phyloP scores from a whole-genome alignment of 2,888 invertebrate species.

The Pardosa pseudoannulata region DNA sequence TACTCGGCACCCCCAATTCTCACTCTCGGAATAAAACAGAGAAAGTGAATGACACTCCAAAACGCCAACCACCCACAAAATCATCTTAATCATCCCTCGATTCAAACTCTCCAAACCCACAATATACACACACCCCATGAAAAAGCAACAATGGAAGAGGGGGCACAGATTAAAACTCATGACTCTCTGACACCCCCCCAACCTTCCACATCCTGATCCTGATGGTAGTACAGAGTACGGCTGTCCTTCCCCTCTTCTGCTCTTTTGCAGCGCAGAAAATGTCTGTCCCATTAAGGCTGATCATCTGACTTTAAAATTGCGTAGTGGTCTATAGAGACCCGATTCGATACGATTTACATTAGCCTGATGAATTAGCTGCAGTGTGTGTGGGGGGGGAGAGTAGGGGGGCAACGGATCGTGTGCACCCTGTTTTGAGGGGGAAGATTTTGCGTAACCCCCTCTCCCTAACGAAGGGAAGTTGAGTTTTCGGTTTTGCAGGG shows the following conservation, averaged over 20 bases:
- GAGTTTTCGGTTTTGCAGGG: conserved; percentile 14
- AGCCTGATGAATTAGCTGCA: conserved; percentile 67
- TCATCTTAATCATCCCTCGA: conserved; percentile 7
- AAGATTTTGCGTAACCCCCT: not conserved
- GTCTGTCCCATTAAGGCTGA: conserved; percentile 58
- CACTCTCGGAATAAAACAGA: too few relatives aligned
- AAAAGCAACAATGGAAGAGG: conserved; percentile 9
- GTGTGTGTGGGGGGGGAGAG: conserved; percentile 24
- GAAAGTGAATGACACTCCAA: not conserved
- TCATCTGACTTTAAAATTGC: conserved; percentile 71
- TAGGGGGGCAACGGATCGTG: conserved; percentile 20
- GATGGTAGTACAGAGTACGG: conserved; percentile 9
- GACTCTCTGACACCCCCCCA: not conserved
- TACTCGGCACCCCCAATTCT: too few relatives aligned
- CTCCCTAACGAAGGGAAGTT: not conserved
- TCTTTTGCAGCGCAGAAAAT: conserved; percentile 18
- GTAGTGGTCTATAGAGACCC: conserved; percentile 62
- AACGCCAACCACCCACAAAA: conserved; percentile 13
- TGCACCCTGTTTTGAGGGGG: not conserved
- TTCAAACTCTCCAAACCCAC: conserved; percentile 15
- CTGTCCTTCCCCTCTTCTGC: not conserved
- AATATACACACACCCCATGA: conserved; percentile 1
- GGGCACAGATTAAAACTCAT: conserved; percentile 11
- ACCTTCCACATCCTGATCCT: not conserved
- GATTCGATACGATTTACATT: conserved; percentile 64